Conservation (phyloP, 2,797 vertebrate species). For the Tolypeutes matacus region DNA sequence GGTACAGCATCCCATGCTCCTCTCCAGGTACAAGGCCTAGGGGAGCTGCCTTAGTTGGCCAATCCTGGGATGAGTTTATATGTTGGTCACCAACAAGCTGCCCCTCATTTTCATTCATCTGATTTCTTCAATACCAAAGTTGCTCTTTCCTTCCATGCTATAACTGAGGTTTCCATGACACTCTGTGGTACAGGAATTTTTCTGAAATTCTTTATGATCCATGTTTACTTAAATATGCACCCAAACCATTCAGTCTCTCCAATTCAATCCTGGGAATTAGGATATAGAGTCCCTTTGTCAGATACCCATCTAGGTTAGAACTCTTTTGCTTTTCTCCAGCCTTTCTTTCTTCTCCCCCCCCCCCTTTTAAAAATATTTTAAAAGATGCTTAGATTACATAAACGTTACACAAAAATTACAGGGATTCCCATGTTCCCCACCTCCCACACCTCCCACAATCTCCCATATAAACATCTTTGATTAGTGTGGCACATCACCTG, state of each 20-base stretch:
- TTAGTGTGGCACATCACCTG: no score
- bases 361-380: no score
- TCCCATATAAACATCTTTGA: no score
- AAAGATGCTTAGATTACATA: no score
- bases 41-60: background rate
- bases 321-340: background rate
- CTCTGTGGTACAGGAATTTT: background rate
- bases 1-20: no score
- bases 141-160: background rate
- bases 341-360: background rate
- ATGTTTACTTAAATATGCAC: background rate
- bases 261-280: no score
- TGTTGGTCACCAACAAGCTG: background rate
- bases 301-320: no score
- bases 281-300: no score
- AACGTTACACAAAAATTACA: no score
- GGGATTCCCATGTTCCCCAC: no score
- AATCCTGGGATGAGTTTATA: background rate
- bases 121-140: background rate
- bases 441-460: no score
- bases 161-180: background rate
- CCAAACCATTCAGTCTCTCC: background rate
- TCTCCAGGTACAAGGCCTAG: background rate
- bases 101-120: background rate
- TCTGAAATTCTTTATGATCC: background rate